Evolutionary conservation across 1,140 invertebrate genomes (phyloP).

Genomic region (Halyomorpha halys): DNA sequence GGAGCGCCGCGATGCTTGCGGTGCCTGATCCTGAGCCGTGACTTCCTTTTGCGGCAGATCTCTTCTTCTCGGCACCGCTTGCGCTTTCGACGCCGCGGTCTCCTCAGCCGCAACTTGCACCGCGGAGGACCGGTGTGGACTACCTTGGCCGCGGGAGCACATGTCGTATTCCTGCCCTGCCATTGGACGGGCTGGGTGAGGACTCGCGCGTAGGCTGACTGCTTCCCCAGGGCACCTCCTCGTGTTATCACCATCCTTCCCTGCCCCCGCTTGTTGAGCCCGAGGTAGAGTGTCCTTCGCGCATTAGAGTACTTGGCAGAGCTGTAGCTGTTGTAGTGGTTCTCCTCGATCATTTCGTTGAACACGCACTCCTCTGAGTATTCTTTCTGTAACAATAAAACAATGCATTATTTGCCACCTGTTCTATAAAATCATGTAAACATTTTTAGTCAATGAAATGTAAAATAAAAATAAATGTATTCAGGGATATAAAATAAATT

Average conservation of each 20-base stretch:
- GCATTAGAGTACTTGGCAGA: constrained; percentile 59
- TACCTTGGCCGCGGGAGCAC: constrained; percentile 16
- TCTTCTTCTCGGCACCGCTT: constrained; percentile 25
- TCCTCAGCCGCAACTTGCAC: constrained; percentile 13
- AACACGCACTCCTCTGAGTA: constrained; percentile 74
- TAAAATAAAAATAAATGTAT: too few relatives aligned
- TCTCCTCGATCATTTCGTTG: constrained; percentile 70
- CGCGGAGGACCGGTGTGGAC: constrained; percentile 20
- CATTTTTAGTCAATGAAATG: too few relatives aligned
- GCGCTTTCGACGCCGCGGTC: constrained; percentile 20
- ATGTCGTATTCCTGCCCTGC: constrained; percentile 32
- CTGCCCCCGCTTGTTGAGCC: constrained; percentile 56
- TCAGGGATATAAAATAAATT: too few relatives aligned
- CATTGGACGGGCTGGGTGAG: constrained; percentile 52
- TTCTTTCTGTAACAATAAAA: constrained; percentile 52
- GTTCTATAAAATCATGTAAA: neutral
- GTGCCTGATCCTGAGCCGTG: constrained; percentile 11
- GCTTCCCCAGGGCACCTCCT: constrained; percentile 44
- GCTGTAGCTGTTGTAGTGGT: constrained; percentile 77
- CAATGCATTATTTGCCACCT: neutral
- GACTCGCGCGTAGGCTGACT: constrained; percentile 56
- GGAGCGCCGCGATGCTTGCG: constrained; percentile 17
- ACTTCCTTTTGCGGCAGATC: constrained; percentile 18
- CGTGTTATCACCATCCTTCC: constrained; percentile 18
- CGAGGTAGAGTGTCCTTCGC: constrained; percentile 60